These are phyloP conservation scores for Camponotus vicinus DNA, from an alignment of 1,140 invertebrate genomes.

Conservation along the genomic window DNA sequence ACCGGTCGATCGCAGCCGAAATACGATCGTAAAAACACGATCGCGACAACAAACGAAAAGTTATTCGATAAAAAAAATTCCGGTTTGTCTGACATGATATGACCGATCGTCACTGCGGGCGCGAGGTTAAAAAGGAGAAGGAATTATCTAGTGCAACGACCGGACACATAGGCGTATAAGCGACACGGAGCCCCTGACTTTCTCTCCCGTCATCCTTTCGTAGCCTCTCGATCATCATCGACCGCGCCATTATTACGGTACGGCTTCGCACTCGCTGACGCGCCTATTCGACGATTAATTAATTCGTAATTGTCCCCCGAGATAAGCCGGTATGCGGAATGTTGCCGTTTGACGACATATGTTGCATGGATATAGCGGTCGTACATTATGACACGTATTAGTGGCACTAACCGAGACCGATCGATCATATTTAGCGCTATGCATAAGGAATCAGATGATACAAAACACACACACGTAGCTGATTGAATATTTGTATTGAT, in stretches of 20 bases:
- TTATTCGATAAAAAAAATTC: conserved; percentile 32
- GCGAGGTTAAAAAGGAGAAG: conserved; percentile 59
- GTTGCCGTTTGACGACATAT: background rate
- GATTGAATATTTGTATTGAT: background rate
- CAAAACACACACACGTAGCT: no score
- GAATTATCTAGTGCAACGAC: conserved; percentile 77
- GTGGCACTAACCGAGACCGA: background rate
- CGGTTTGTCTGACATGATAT: conserved; percentile 28
- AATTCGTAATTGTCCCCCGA: conserved; percentile 59
- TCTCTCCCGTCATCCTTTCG: conserved; percentile 76
- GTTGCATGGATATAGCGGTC: background rate
- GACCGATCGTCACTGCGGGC: conserved; percentile 17
- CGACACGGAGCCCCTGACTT: conserved; percentile 73
- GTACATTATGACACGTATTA: background rate
- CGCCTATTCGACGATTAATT: conserved; percentile 70
- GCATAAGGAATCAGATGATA: background rate
- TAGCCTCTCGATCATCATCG: conserved; percentile 76
- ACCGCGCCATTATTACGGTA: conserved; percentile 75
- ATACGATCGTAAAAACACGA: background rate
- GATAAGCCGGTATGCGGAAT: background rate
- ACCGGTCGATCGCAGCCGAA: background rate
- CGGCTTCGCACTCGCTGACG: conserved; percentile 57
- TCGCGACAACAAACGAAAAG: background rate
- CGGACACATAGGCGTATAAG: conserved; percentile 77
- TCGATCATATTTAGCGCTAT: background rate